phyloP scores from a whole-genome alignment of 1,140 invertebrate genomes.

The Drosophila pseudoobscura region DNA sequence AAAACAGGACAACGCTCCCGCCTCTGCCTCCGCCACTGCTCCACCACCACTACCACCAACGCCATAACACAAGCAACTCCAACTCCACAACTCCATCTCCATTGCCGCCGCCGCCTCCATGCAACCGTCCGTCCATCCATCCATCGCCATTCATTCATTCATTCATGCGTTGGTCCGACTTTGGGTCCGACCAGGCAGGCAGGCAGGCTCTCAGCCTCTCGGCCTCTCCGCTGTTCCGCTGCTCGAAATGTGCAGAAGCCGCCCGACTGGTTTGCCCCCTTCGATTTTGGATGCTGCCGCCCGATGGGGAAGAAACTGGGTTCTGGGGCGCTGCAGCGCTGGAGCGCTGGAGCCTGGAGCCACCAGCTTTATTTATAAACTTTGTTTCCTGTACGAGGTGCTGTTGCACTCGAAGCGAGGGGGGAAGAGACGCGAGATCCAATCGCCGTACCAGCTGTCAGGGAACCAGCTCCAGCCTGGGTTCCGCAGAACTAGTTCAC shows the following conservation, averaged over 20 bases:
- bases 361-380: constrained; percentile 26
- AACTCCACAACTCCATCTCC: neutral
- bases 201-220: too few species aligned
- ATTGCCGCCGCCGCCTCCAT: neutral
- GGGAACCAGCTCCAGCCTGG: constrained; percentile 18
- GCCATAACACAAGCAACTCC: neutral
- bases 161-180: constrained; percentile 61
- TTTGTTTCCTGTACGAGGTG: constrained; percentile 38
- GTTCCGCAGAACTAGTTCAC: constrained; percentile 29
- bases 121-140: constrained; percentile 5
- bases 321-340: constrained; percentile 28
- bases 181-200: constrained; percentile 25
- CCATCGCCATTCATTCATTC: constrained; percentile 71
- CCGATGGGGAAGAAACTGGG: constrained; percentile 33
- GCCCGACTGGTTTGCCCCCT: constrained; percentile 69
- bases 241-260: constrained; percentile 80
- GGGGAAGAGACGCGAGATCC: too few species aligned
- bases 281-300: constrained; percentile 30
- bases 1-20: constrained; percentile 71
- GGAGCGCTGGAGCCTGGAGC: constrained; percentile 13
- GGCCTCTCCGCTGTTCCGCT: constrained; percentile 36
- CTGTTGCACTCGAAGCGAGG: constrained; percentile 1
- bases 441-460: constrained; percentile 10
- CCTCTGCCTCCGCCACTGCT: neutral
- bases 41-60: constrained; percentile 12